Evolutionary conservation across 2,797 vertebrate species (phyloP).

Genomic region (Melanotaenia maccullochi): DNA sequence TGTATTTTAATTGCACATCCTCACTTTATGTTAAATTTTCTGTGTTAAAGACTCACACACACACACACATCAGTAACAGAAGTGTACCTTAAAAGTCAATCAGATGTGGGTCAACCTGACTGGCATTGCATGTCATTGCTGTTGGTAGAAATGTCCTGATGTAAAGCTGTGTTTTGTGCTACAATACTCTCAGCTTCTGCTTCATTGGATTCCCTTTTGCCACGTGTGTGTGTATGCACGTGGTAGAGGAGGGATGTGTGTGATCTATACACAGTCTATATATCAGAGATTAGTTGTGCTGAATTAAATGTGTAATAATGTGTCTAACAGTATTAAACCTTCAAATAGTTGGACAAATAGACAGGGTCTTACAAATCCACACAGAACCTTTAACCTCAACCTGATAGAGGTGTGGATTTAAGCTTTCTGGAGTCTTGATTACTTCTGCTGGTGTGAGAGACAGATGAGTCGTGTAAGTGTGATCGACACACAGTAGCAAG

Average conservation of each 20-base stretch:
- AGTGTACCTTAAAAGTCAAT: background rate
- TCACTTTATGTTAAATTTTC: background rate
- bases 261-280: slow-evolving; percentile 35
- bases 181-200: background rate
- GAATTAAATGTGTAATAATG: slow-evolving; percentile 53
- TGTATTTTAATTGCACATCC: background rate
- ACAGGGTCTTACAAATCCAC: slow-evolving; percentile 24
- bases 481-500: slow-evolving; percentile 28
- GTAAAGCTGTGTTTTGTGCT: slow-evolving; percentile 2
- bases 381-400: slow-evolving; percentile 58
- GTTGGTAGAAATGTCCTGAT: background rate
- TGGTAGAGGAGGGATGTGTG: slow-evolving; percentile 1
- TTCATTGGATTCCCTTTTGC: background rate
- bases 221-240: slow-evolving; percentile 5
- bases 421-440: slow-evolving; percentile 41
- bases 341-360: slow-evolving; percentile 49
- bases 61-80: background rate
- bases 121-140: background rate
- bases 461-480: slow-evolving; percentile 25
- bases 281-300: slow-evolving; percentile 37
- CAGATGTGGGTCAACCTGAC: slow-evolving; percentile 7
- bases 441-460: slow-evolving; percentile 26
- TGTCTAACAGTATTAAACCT: slow-evolving; percentile 39
- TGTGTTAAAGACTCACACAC: background rate
- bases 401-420: slow-evolving; percentile 53